Conservation (phyloP, 1,140 invertebrate genomes). For the Heliothis virescens region DNA sequence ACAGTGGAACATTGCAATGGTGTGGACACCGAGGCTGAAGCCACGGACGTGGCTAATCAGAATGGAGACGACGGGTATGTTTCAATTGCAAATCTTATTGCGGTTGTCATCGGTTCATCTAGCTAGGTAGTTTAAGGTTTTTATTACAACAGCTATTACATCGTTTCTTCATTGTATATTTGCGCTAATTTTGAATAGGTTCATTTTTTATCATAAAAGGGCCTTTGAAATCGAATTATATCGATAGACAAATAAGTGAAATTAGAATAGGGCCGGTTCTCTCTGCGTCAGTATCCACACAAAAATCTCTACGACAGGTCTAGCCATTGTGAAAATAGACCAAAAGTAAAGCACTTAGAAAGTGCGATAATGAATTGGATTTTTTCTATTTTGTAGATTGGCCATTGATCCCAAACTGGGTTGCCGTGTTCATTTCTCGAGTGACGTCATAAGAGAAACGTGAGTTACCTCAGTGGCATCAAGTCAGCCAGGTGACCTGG, state of each 20-base stretch:
- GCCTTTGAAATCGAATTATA: not conserved
- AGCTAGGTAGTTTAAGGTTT: slow-evolving; percentile 14
- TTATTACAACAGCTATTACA: slow-evolving; percentile 18
- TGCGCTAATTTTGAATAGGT: not conserved
- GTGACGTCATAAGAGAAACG: slow-evolving; percentile 84
- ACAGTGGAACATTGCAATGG: slow-evolving; percentile 77
- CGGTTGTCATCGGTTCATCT: not conserved
- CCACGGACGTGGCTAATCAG: slow-evolving; percentile 53
- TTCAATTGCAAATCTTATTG: slow-evolving; percentile 15
- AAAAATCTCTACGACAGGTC: too few species aligned
- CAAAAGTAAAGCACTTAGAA: slow-evolving; percentile 15
- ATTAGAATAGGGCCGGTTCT: too few species aligned
- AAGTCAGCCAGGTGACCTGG: slow-evolving; percentile 54
- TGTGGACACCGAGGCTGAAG: slow-evolving; percentile 67
- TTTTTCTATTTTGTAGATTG: slow-evolving; percentile 86
- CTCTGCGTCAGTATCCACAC: too few species aligned
- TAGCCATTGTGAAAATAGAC: not conserved
- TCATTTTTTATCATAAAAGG: too few species aligned
- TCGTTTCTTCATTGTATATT: slow-evolving; percentile 6
- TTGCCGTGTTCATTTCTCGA: slow-evolving; percentile 84
- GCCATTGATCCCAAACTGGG: slow-evolving; percentile 85
- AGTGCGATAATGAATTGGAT: slow-evolving; percentile 69
- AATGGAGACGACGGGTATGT: slow-evolving; percentile 78
- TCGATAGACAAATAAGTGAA: not conserved
- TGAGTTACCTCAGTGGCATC: slow-evolving; percentile 75